phyloP scores from a whole-genome alignment of 2,888 invertebrate species.

The Pachycephus smyrnensis region DNA sequence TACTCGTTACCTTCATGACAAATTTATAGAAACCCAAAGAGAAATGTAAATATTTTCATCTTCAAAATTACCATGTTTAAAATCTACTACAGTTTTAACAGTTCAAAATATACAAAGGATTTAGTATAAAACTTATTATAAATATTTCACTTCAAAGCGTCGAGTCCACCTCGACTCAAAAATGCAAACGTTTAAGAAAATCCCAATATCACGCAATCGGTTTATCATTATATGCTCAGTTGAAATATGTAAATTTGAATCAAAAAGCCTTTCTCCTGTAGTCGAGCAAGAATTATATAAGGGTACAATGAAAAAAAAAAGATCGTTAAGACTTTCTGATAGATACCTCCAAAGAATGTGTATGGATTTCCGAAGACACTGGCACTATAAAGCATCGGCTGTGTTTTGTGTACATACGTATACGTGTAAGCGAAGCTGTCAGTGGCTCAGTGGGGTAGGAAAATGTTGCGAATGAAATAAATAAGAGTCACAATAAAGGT shows the following conservation, averaged over 20 bases:
- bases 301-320: neutral
- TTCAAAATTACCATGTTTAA: no score
- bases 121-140: no score
- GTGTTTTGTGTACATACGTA: neutral
- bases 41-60: no score
- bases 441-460: neutral
- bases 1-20: neutral
- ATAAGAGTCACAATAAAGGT: constrained; percentile 33
- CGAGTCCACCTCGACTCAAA: no score
- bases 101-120: no score
- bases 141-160: no score
- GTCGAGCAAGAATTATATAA: neutral
- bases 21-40: no score
- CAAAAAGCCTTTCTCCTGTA: neutral
- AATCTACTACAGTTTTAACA: no score
- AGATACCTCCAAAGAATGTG: neutral
- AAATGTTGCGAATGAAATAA: constrained; percentile 35
- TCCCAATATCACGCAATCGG: neutral
- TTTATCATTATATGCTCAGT: no score
- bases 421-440: neutral
- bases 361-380: neutral
- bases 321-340: neutral
- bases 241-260: neutral
- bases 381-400: neutral
- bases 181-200: no score